Evolutionary conservation across 2,888 invertebrate species (phyloP).

Genomic region (Escarpia spicata): DNA sequence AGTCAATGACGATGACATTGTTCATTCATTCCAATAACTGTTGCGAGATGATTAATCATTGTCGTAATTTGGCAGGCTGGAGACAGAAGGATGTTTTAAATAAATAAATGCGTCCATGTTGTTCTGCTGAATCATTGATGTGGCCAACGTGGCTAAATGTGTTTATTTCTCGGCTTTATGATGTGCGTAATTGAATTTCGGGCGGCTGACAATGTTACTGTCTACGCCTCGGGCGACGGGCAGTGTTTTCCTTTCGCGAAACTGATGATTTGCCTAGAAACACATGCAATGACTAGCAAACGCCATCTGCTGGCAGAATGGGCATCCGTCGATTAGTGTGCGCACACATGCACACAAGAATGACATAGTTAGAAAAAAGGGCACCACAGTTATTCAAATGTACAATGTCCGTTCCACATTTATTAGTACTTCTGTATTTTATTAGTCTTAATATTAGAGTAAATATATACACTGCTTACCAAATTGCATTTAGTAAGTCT

Average conservation of each 20-base stretch:
- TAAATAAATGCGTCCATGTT: not conserved
- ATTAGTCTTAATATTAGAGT: too few relatives aligned
- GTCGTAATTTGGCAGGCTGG: not conserved
- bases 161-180: constrained; percentile 9
- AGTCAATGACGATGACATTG: not conserved
- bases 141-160: not conserved
- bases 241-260: not conserved
- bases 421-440: too few relatives aligned
- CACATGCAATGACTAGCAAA: not conserved
- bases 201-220: not conserved
- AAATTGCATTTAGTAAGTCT: too few relatives aligned
- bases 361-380: not conserved
- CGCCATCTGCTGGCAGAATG: not conserved
- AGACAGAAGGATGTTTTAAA: not conserved
- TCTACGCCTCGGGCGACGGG: not conserved
- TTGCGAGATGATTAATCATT: constrained; percentile 2
- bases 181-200: not conserved
- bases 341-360: not conserved
- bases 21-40: constrained; percentile 16
- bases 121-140: not conserved
- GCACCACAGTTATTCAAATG: not conserved
- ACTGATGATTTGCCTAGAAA: constrained; percentile 4
- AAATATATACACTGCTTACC: too few relatives aligned
- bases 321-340: not conserved
- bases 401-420: too few relatives aligned